Percentiles rank a stretch among this genome's conserved stretches.
Conservation (phyloP, 2,113 vertebrate species). For the Sakesphorus luctuosus region DNA sequence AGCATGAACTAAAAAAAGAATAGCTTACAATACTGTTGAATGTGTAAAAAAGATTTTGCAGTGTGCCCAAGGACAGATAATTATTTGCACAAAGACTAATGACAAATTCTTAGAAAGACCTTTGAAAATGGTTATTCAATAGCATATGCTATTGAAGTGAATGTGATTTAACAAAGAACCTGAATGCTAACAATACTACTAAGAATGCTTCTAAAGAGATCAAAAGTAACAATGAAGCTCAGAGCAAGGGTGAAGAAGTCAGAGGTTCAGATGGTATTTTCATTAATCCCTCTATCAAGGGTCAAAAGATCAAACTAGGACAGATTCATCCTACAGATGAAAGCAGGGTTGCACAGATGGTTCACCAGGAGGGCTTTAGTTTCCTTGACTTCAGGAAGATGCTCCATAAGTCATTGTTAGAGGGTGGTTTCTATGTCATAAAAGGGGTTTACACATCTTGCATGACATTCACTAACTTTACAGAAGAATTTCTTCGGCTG, state of each 20-base stretch:
- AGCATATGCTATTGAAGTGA: neutral
- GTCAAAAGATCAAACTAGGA: constrained; percentile 30
- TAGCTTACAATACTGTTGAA: neutral
- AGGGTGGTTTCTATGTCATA: neutral
- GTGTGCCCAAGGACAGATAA: neutral
- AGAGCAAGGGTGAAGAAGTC: constrained; percentile 26
- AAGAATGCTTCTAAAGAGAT: constrained; percentile 30
- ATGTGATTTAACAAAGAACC: neutral
- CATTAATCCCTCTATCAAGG: constrained; percentile 31
- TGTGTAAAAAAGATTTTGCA: neutral
- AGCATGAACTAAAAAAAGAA: neutral
- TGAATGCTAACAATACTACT: neutral
- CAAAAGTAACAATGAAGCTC: constrained; percentile 23
- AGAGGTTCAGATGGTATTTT: constrained; percentile 32
- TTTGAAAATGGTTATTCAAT: neutral
- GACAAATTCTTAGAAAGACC: neutral
- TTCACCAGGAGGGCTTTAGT: neutral
- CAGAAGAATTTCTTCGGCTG: neutral
- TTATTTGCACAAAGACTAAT: neutral
- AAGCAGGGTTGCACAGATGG: constrained; percentile 11
- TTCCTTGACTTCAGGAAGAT: constrained; percentile 20
- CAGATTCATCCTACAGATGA: constrained; percentile 31
- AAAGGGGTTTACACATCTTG: neutral
- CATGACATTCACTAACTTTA: neutral
- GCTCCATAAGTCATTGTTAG: neutral